Base-by-base conservation (phyloP, 2,888 invertebrate genomes). In the Teinopalpus imperialis region DNA sequence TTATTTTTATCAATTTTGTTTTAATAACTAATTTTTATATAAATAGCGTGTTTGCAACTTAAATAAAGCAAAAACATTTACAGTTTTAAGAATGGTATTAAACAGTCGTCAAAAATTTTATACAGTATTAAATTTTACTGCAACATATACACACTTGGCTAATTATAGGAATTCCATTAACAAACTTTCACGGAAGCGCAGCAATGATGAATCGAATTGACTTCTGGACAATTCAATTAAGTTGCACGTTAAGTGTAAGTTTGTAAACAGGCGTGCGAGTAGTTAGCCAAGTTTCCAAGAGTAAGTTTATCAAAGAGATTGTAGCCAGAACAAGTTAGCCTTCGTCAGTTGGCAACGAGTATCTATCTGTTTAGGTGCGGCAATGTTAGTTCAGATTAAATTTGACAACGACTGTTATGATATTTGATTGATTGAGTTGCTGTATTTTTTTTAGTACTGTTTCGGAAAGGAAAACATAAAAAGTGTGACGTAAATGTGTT, bases 161-260 rank as follows among this genome's bases (percentile, higher is more conserved):
- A 26, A 24, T 44, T 37, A 31, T 12, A 13, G 44, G 26, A 39
- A 44, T 44, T 37, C 31, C 31, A 26, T 32, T 44, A 13, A 16
- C 31, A 37, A 44, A 39, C 34, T 45, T 29, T 14, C 14, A 44
- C 42, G 31, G 41, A 31, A 61, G 57, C 61, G 55, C 53, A 53
- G 57, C 65, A 63, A 61, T 63, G 73, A 74, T 76, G 75, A 76
- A 78, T 75, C 72, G 69, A 80, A 81, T 80, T 73, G 79, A 81
- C 81, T 83, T 76, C 75, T 69, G 72, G 80, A 78, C 77, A 75
- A 85, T 86, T 82, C 81, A 87, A 86, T 86, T 86, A 85, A 74
- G 75, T 58, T 71, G 68, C 69, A 77, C 72, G 79, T 74, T 81
- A 79, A 83, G 81, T 81, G 79, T 74, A 81, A 82, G 81, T 82